A percentile compares a stretch with the other conserved stretches of the same genome.
These are phyloP conservation scores for Sycophila sp. DNA, from an alignment of 1,140 invertebrate species.

Conservation along the genomic window DNA sequence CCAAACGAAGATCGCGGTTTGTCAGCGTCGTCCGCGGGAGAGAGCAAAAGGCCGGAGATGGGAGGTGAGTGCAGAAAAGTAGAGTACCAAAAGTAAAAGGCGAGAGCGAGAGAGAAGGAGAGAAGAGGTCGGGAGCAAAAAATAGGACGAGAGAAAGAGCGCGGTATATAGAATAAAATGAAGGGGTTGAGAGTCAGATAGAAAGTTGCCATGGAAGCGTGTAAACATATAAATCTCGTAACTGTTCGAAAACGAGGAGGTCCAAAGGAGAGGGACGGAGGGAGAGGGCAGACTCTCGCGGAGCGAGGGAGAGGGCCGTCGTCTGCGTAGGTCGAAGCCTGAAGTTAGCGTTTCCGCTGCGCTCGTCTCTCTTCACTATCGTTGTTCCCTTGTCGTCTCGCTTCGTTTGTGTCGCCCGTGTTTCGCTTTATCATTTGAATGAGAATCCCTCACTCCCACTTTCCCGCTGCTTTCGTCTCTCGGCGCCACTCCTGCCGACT, in stretches of 20 bases:
- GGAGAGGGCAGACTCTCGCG: background rate
- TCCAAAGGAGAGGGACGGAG: background rate
- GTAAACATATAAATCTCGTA: constrained; percentile 65
- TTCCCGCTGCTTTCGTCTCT: background rate
- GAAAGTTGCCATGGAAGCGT: constrained; percentile 61
- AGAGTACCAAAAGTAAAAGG: background rate
- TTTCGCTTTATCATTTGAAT: constrained; percentile 20
- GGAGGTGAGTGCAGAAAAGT: constrained; percentile 23
- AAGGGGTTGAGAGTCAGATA: constrained; percentile 50
- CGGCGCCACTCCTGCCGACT: background rate
- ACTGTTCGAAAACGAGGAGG: constrained; percentile 11
- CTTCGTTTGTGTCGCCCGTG: constrained; percentile 7
- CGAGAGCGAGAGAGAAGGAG: constrained; percentile 21
- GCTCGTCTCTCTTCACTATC: constrained; percentile 41
- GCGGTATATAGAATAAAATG: constrained; percentile 55
- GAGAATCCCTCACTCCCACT: background rate
- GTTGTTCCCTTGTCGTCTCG: background rate
- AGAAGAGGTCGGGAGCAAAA: constrained; percentile 21
- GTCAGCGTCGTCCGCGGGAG: constrained; percentile 29
- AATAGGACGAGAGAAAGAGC: background rate
- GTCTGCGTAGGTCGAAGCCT: constrained; percentile 49
- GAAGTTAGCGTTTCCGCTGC: constrained; percentile 50
- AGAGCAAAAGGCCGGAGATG: constrained; percentile 28
- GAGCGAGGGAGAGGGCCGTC: constrained; percentile 27
- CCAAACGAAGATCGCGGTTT: constrained; percentile 56